Conservation (phyloP, 2,113 vertebrate species). For the Crocuta crocuta region DNA sequence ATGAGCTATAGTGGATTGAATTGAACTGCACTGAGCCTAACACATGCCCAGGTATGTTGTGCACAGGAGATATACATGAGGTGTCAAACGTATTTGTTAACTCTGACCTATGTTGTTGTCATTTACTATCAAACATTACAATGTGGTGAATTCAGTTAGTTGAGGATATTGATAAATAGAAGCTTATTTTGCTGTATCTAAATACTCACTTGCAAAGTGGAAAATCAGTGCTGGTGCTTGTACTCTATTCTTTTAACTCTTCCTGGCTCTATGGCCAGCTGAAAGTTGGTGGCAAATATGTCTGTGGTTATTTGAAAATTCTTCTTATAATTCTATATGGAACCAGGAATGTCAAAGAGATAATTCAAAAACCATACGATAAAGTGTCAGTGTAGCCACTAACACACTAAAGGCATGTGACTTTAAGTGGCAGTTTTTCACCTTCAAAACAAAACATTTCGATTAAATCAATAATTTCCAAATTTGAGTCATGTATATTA, state of each 20-base stretch:
- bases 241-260: background rate
- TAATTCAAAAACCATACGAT: background rate
- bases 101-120: background rate
- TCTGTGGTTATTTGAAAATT: background rate
- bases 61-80: background rate
- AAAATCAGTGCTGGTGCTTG: background rate
- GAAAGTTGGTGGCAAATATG: background rate
- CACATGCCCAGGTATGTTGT: background rate
- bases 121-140: background rate
- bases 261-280: background rate
- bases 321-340: background rate
- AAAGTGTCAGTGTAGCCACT: background rate
- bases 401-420: background rate
- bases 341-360: background rate
- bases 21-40: background rate
- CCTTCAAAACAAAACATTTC: background rate
- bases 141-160: background rate
- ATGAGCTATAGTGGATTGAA: background rate
- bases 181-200: background rate
- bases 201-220: background rate
- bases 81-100: background rate
- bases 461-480: constrained; percentile 12
- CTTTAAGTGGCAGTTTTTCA: background rate
- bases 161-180: background rate
- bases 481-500: background rate